phyloP scores from a whole-genome alignment of 2,797 vertebrate species.

The Lagocephalus sceleratus region DNA sequence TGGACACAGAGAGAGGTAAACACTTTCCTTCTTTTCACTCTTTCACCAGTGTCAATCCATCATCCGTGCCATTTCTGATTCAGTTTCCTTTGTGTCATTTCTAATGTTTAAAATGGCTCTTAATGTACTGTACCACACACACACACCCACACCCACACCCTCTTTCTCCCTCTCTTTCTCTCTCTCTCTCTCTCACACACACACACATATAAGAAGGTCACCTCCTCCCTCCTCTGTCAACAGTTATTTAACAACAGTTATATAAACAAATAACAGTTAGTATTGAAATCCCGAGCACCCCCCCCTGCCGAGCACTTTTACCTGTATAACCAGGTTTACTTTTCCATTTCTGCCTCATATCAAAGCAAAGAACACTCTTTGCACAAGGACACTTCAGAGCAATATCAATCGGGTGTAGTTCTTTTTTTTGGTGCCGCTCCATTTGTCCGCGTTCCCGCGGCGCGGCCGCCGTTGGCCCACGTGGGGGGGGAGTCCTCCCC shows the following conservation, averaged over 20 bases:
- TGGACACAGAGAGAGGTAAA: slow-evolving; percentile 77
- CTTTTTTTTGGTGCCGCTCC: slow-evolving; percentile 10
- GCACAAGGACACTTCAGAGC: slow-evolving; percentile 9
- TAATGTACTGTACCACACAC: slow-evolving; percentile 32
- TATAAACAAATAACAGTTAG: slow-evolving; percentile 19
- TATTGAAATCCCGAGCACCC: neutral
- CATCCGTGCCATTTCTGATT: slow-evolving; percentile 37
- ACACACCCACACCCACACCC: slow-evolving; percentile 22
- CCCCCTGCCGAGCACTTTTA: neutral
- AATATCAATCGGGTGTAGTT: slow-evolving; percentile 26
- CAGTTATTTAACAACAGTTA: slow-evolving; percentile 18
- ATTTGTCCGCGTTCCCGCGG: slow-evolving; percentile 24
- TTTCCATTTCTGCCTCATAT: too few species aligned
- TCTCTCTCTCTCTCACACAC: too few species aligned
- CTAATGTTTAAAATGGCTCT: slow-evolving; percentile 28
- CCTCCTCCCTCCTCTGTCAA: slow-evolving; percentile 42
- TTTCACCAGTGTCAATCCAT: slow-evolving; percentile 17
- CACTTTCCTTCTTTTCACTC: slow-evolving; percentile 35
- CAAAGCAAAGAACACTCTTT: too few species aligned
- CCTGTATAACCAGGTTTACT: too few species aligned
- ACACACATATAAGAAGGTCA: slow-evolving; percentile 46
- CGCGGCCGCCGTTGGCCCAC: slow-evolving; percentile 41
- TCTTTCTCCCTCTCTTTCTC: too few species aligned
- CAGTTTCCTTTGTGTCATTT: slow-evolving; percentile 56
- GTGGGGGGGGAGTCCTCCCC: slow-evolving; percentile 37